Evolutionary conservation across 2,113 vertebrate species (phyloP), one percentile per base, ranked within the genome.

Genomic region (Zapus hudsonius): DNA sequence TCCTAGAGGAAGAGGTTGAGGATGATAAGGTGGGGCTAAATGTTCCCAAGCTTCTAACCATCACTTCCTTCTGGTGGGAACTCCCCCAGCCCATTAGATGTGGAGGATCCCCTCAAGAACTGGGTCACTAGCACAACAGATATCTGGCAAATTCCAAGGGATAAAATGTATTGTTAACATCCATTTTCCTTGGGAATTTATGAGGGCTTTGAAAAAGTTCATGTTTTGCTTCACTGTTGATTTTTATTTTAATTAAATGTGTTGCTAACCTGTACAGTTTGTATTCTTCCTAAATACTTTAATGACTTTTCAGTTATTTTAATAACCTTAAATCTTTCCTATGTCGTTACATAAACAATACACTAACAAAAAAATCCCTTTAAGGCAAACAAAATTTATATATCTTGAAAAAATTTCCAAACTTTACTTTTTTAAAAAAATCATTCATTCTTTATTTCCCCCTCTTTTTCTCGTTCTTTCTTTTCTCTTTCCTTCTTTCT

Each of bases 261-360:
- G 0, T 83, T 90, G 13, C 17, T 78, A 79, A 57, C 83, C n/a
- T 31, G 69, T 64, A 20, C 4, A 86, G 33, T 92, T 63, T 95
- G 3, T 85, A 66, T 79, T 89, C 25, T 84, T 89, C 17, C 55
- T 84, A 82, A 93, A 33, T 80, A 40, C 12, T 69, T 40, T 47
- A 47, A 47, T 67, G 57, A 52, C n/a, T 74, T 87, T 91, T 95
- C n/a, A 61, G 2, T 92, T 95, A 61, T 40, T 91, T 93, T 85
- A 84, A 69, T 90, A 57, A 82, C 55, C 81, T 57, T 87, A 64
- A 82, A 88, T 38, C 69, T 3, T 73, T 82, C 83, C 66, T 59
- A n/a, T n/a, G 16, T 8, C 17, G 91, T 29, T 86, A 47, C 7
- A 47, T 7, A 81, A 91, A 55, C 25, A 93, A 10, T 76, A 70